Evolutionary conservation across 2,797 vertebrate genomes (phyloP).

Genomic region (Chrosomus eos): DNA sequence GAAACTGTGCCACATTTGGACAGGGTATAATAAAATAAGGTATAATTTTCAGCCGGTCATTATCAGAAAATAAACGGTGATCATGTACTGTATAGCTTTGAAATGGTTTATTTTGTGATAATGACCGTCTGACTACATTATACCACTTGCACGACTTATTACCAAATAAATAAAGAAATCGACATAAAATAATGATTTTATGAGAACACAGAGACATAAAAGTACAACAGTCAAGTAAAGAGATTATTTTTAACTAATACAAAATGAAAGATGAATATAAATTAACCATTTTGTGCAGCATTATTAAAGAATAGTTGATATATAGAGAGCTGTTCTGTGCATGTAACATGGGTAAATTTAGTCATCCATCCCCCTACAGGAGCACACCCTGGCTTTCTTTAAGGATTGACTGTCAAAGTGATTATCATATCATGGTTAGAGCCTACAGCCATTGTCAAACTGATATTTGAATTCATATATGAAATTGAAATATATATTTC

Average conservation of each 20-base stretch:
- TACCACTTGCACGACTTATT: background rate
- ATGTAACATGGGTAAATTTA: slow-evolving; percentile 25
- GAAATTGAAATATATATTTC: slow-evolving; percentile 49
- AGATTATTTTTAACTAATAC: background rate
- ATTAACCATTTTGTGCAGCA: background rate
- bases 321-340: background rate
- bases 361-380: background rate
- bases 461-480: slow-evolving; percentile 49
- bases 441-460: slow-evolving; percentile 49
- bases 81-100: background rate
- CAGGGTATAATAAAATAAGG: background rate
- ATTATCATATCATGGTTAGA: slow-evolving; percentile 46
- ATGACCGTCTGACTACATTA: background rate
- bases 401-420: slow-evolving; percentile 45
- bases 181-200: slow-evolving; percentile 20
- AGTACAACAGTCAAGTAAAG: background rate
- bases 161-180: background rate
- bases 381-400: slow-evolving; percentile 20
- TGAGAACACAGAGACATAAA: background rate
- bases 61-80: slow-evolving; percentile 9
- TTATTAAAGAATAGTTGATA: background rate
- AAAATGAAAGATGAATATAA: background rate
- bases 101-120: background rate
- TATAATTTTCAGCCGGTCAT: background rate
- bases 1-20: background rate